phyloP scores from a whole-genome alignment of 2,888 invertebrate genomes.

The Cataglyphis albicans region DNA sequence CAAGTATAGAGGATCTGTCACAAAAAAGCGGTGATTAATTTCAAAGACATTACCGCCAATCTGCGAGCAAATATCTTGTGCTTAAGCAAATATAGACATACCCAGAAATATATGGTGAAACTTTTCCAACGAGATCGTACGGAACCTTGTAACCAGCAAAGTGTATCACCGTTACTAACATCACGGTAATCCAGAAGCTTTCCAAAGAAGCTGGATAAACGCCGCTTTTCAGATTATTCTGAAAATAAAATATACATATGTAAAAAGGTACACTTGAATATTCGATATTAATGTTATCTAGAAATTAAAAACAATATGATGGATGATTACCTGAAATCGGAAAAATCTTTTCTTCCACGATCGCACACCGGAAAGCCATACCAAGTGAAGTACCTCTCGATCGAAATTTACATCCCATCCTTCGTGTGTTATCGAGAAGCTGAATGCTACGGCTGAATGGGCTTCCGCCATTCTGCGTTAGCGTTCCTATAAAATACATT shows the following conservation, averaged over 20 bases:
- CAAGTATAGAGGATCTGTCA: slow-evolving; percentile 89
- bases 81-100: slow-evolving; percentile 85
- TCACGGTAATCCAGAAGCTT: slow-evolving; percentile 94
- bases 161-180: slow-evolving; percentile 92
- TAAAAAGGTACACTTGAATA: slow-evolving; percentile 22
- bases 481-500: slow-evolving; percentile 7
- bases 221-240: slow-evolving; percentile 98
- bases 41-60: background rate
- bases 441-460: slow-evolving; percentile 98
- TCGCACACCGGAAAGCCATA: slow-evolving; percentile 97
- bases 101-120: slow-evolving; percentile 92
- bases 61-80: background rate
- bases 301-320: background rate
- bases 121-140: slow-evolving; percentile 92
- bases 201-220: slow-evolving; percentile 98
- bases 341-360: slow-evolving; percentile 98
- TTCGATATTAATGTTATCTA: background rate
- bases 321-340: slow-evolving; percentile 93
- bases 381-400: slow-evolving; percentile 96
- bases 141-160: slow-evolving; percentile 93
- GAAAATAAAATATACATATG: slow-evolving; percentile 81
- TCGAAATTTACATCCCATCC: slow-evolving; percentile 99
- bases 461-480: slow-evolving; percentile 96
- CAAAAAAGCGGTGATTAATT: background rate
- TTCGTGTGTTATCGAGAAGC: slow-evolving; percentile 98